Conservation (phyloP, 2,113 vertebrate genomes). For the human region DNA sequence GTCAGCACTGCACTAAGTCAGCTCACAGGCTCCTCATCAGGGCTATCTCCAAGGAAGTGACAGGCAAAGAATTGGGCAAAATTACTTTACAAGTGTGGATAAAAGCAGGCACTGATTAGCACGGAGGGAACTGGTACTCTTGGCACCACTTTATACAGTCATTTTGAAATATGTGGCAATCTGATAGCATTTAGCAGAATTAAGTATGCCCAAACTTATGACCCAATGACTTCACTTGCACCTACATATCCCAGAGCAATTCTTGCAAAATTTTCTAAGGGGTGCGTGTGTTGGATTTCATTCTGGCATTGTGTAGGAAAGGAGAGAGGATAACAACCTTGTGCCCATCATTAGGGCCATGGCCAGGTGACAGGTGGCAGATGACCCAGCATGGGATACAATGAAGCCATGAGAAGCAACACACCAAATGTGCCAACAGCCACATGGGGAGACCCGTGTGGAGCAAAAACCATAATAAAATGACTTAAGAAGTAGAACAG, state of each 20-base stretch:
- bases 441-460: not conserved
- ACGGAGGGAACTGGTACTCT: not conserved
- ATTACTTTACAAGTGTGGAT: not conserved
- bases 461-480: not conserved
- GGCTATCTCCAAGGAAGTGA: not conserved
- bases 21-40: not conserved
- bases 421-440: not conserved
- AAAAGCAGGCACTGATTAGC: not conserved
- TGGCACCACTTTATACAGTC: rapidly evolving
- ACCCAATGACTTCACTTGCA: not conserved
- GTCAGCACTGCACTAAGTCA: not conserved
- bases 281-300: not conserved
- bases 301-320: not conserved
- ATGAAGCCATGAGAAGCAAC: not conserved
- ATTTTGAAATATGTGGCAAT: not conserved
- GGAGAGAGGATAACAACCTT: not conserved
- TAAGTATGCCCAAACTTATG: not conserved
- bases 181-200: not conserved
- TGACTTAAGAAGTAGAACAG: not conserved
- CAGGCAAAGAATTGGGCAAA: not conserved
- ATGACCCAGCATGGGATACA: not conserved
- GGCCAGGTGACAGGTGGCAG: not conserved
- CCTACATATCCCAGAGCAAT: not conserved
- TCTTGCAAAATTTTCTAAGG: not conserved
- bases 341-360: not conserved